Base-by-base conservation (phyloP, 2,888 invertebrate genomes). In the Pseudococcus jackbeardsleyi region DNA sequence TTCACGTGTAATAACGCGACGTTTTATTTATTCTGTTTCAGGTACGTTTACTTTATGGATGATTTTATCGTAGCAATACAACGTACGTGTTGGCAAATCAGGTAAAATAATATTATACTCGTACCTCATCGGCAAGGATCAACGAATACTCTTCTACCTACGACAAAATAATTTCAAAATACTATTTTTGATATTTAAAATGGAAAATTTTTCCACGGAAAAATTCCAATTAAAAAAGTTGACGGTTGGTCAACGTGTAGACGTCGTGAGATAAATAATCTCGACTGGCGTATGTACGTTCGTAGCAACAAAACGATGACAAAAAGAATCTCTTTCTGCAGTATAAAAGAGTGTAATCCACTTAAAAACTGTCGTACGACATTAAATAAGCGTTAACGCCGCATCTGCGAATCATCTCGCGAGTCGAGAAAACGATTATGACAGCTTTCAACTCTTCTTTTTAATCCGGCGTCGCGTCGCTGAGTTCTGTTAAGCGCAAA, bases 391-490 rank as follows among this genome's bases (percentile, higher is more conserved):
- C 79, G 42, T 79, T 79, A 42, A 79, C 79, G 77, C 9, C 9
- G 2, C 79, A 12, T 26, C 26, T 39, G 26, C n/a, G n/a, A n/a
- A n/a, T n/a, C n/a, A n/a, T n/a, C n/a, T n/a, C n/a, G n/a, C n/a
- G n/a, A n/a, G n/a, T n/a, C n/a, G n/a, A 19, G 42, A 79, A 42
- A 79, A 79, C 79, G 79, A 79, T 79, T 79, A 79, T 42, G 79
- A 79, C 42, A 79, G 79, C 42, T 17, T 79, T 33, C 22, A 79
- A 22, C 42, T 33, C 12, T 68, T n/a, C n/a, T 68, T 68, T 79
- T 33, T 79, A 79, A 79, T 79, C 79, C 79, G n/a, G 9, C 79
- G 33, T 33, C 15, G 33, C 59, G 8, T 9, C n/a, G n/a, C n/a
- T n/a, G n/a, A n/a, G n/a, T n/a, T n/a, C n/a, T n/a, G n/a, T n/a